A percentile compares a stretch with the other conserved stretches of the same genome.
Conservation (phyloP, 2,113 vertebrate species). For the Colius striatus region DNA sequence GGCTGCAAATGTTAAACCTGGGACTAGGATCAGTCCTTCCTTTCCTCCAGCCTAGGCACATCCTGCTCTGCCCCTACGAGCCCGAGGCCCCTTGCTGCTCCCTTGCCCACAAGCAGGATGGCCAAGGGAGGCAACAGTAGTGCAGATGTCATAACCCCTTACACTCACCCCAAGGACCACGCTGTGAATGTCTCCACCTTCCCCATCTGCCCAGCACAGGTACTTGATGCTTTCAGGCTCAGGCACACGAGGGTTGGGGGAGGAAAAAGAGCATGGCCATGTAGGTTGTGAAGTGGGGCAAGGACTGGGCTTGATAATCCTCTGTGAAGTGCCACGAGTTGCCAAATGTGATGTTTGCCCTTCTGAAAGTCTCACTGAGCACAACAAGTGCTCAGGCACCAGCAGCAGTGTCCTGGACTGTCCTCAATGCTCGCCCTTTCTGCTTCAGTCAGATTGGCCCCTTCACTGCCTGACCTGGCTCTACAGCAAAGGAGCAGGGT, state of each 20-base stretch:
- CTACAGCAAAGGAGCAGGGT: background rate
- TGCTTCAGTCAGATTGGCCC: background rate
- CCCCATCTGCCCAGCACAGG: background rate
- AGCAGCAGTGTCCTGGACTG: background rate
- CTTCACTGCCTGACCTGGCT: background rate
- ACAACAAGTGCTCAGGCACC: rapidly evolving
- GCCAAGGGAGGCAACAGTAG: background rate
- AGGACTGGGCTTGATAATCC: background rate
- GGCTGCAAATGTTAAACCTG: background rate
- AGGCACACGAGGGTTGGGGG: rapidly evolving
- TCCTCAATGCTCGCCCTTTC: background rate
- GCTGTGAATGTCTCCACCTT: background rate
- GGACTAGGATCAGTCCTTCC: background rate
- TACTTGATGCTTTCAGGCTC: background rate
- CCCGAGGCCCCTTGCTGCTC: background rate
- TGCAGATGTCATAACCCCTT: background rate
- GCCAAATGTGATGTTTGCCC: background rate
- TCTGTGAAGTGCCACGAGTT: background rate
- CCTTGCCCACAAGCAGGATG: background rate
- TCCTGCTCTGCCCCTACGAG: background rate
- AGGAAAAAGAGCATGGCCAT: background rate
- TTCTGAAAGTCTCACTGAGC: background rate
- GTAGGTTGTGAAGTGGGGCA: background rate
- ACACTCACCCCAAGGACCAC: background rate
- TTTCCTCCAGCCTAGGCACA: background rate